Percentiles rank a stretch among this genome's conserved stretches.
Evolutionary conservation across 2,888 invertebrate species (phyloP).

Genomic region (Tipula helvola): DNA sequence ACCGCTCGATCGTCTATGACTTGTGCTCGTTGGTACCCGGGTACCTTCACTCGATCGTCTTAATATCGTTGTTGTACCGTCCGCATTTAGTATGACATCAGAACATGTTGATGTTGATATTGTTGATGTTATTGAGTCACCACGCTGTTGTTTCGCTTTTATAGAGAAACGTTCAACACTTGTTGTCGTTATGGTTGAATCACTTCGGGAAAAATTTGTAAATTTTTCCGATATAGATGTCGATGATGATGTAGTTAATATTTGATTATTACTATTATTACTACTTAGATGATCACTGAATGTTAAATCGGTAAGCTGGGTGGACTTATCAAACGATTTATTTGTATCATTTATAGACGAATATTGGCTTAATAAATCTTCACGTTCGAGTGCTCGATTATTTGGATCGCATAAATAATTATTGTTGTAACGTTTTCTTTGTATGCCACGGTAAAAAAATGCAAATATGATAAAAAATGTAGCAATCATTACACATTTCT

Average conservation of each 20-base stretch:
- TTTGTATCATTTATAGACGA: neutral
- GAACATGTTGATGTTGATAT: slow-evolving; percentile 34
- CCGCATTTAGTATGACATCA: slow-evolving; percentile 22
- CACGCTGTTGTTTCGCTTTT: slow-evolving; percentile 17
- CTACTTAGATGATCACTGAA: neutral
- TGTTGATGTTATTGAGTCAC: slow-evolving; percentile 28
- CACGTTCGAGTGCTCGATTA: neutral
- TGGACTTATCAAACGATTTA: neutral
- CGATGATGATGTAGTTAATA: neutral
- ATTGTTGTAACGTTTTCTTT: slow-evolving; percentile 26
- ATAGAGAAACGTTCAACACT: slow-evolving; percentile 26
- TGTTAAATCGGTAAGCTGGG: neutral
- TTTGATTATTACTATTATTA: neutral
- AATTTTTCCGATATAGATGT: neutral
- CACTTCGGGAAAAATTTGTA: slow-evolving; percentile 30
- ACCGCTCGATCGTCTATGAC: slow-evolving; percentile 31
- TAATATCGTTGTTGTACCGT: slow-evolving; percentile 23
- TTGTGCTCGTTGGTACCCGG: slow-evolving; percentile 19
- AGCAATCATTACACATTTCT: slow-evolving; percentile 30
- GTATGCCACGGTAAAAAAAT: slow-evolving; percentile 33
- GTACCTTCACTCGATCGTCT: slow-evolving; percentile 33
- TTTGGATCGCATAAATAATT: neutral
- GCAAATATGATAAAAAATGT: slow-evolving; percentile 35
- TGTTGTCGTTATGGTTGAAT: slow-evolving; percentile 34
- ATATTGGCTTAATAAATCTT: neutral